Evolutionary conservation across 2,797 vertebrate genomes (phyloP), one percentile per base, ranked within the genome.

Genomic region (Phrynocephalus vlangalii): DNA sequence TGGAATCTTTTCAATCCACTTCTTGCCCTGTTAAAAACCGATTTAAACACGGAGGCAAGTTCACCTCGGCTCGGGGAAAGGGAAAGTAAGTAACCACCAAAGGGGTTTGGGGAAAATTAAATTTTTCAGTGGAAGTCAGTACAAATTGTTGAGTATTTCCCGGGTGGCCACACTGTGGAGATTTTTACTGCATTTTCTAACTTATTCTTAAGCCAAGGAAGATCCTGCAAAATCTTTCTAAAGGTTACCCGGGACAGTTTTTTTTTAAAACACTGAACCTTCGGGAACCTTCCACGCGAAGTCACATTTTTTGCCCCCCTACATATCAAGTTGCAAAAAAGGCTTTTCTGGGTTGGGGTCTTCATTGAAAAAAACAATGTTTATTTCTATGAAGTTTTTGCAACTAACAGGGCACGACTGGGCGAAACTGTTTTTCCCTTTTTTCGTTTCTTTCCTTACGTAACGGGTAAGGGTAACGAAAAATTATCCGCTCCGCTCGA

Each of bases 111-210:
- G 48, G 3, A 24, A 4, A 28, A 63, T 26, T 24, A 48, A 15
- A 70, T n/a, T n/a, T 18, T 50, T 28, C 13, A 18, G 6, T 50
- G 66, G 26, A 22, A 24, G 15, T 44, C 1, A 18, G 15, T 18
- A 3, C 38, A n/a, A 16, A 52, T 71, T 52, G 16, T 24, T 48
- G 20, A 38, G n/a, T 66, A 22, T 76, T 85, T 28, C 26, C 6
- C 20, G 11, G 26, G 72, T 85, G 50, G 70, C 87, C 87, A 85
- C 87, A 81, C 5, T 68, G 38, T 22, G 87, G 82, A 88, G 24
- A 15, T n/a, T n/a, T 70, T 73, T 48, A 44, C 24, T 83, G 56
- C 52, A 84, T 88, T 80, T 84, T 67, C 33, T 66, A 33, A 38
- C 67, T n/a, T 79, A 38, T 30, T 44, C 1, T 20, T 10, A 44